Evolutionary conservation across 2,888 invertebrate genomes (phyloP), one percentile per base, ranked within the genome.

Genomic region (Eustalomyia histrio): DNA sequence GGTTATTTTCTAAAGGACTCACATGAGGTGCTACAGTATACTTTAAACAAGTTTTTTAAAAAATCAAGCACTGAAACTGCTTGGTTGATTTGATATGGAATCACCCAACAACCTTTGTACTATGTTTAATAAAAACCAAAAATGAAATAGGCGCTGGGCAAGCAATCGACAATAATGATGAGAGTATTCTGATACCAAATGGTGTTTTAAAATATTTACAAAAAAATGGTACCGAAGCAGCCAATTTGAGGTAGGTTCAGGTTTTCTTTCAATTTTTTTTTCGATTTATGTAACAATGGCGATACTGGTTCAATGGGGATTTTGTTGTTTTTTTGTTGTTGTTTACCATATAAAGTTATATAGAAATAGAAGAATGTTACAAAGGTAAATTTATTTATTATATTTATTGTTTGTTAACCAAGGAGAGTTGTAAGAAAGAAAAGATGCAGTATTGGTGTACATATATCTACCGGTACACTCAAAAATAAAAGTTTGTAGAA

Each of bases 231-330:
- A 6, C 10, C 39, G 6, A 47, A 47, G 43, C 14, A 47, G 43
- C 43, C n/a, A 47, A 47, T 47, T 47, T 47, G 43, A 47, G 43
- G 43, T 47, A 47, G 43, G 43, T 47, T 47, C 43, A 47, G 43
- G 43, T 47, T 47, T 39, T 47, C n/a, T 14, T 6, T 47, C 1
- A n/a, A 2, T n/a, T 47, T 47, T 47, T n/a, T 47, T 47, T 47
- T 43, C 43, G 6, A 67, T 81, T 81, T 74, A 76, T 81, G 50
- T 73, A 81, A 81, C 81, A 81, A 81, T 78, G 69, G 76, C 50
- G 50, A 43, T 76, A 55, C 50, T 60, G 73, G 47, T 71, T 81
- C 76, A 81, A 74, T 81, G 69, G 81, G 81, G 74, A 81, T 71
- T 81, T 74, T 64, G 53, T 60, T 9, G 35, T 9, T 39, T 8